Evolutionary conservation across 2,113 vertebrate species (phyloP).

Genomic region (Ammodytes marinus): DNA sequence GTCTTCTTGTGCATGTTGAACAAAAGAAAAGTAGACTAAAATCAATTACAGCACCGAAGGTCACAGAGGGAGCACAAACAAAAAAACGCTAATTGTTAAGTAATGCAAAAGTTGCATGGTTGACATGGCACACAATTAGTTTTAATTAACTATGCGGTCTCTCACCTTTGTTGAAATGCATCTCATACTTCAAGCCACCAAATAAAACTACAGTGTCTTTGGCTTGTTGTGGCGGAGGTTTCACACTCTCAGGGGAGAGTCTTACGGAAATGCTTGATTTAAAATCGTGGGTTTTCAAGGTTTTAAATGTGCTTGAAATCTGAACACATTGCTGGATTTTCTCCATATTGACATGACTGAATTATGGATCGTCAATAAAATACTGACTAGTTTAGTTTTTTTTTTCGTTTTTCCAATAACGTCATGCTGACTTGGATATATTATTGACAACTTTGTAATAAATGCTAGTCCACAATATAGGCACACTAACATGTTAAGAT

Average conservation of each 20-base stretch:
- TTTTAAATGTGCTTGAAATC: too few species aligned
- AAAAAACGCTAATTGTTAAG: slow-evolving; percentile 54
- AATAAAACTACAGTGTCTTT: slow-evolving; percentile 53
- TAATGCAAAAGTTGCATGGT: slow-evolving; percentile 33
- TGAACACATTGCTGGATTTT: too few species aligned
- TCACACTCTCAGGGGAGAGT: slow-evolving; percentile 49
- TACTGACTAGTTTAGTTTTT: too few species aligned
- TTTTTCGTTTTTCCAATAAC: too few species aligned
- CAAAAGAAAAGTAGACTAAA: slow-evolving; percentile 17
- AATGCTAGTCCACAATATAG: not conserved
- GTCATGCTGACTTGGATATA: too few species aligned
- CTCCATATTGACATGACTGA: too few species aligned
- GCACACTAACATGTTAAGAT: not conserved
- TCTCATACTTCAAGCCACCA: slow-evolving; percentile 28
- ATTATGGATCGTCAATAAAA: too few species aligned
- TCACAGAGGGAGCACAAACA: slow-evolving; percentile 63
- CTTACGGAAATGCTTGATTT: too few species aligned
- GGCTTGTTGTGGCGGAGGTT: slow-evolving; percentile 51
- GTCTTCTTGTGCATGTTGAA: not conserved
- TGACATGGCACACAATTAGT: slow-evolving; percentile 18
- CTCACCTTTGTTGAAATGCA: slow-evolving; percentile 21
- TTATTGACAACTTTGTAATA: not conserved
- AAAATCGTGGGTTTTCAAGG: too few species aligned
- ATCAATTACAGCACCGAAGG: slow-evolving; percentile 58
- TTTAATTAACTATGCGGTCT: slow-evolving; percentile 19